Evolutionary conservation across 37 sponge, comb jelly and placozoan species (phyloP).

Genomic region (Diacarnus erythraeanus): DNA sequence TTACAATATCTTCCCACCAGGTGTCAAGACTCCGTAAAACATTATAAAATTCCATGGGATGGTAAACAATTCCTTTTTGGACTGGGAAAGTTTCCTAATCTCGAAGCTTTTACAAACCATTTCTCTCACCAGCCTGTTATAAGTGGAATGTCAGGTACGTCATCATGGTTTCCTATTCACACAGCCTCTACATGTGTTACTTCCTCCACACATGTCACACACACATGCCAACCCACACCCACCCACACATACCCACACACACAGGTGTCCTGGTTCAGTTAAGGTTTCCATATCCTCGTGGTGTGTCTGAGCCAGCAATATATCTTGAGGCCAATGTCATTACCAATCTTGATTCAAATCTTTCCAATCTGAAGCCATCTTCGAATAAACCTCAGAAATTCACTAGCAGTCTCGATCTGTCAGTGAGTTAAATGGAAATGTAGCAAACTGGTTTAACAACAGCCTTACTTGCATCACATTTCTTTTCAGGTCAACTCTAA

Average conservation of each 20-base stretch:
- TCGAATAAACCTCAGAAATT: too few relatives aligned
- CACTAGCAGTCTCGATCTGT: too few relatives aligned
- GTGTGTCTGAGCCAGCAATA: slow-evolving; percentile 51
- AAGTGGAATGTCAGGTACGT: slow-evolving; percentile 68
- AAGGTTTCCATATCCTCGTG: slow-evolving; percentile 47
- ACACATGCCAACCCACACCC: too few relatives aligned
- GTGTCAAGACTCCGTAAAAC: slow-evolving; percentile 60
- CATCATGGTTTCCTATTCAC: not conserved
- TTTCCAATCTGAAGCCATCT: too few relatives aligned
- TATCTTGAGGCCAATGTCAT: slow-evolving; percentile 22
- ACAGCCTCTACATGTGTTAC: not conserved
- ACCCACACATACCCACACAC: too few relatives aligned
- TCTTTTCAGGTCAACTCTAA: slow-evolving; percentile 63
- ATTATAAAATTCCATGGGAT: slow-evolving; percentile 71
- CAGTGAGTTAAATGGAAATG: too few relatives aligned
- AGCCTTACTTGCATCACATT: not conserved
- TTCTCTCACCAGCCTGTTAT: slow-evolving; percentile 78
- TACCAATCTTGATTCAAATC: too few relatives aligned
- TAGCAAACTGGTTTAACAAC: not conserved
- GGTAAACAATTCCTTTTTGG: slow-evolving; percentile 76
- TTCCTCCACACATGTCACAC: not conserved
- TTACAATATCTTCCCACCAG: slow-evolving; percentile 5
- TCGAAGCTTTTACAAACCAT: slow-evolving; percentile 62
- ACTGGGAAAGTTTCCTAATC: slow-evolving; percentile 60
- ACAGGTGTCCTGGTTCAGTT: slow-evolving; percentile 48